Evolutionary conservation across 2,113 vertebrate genomes (phyloP).

Genomic region (Sakesphorus luctuosus): DNA sequence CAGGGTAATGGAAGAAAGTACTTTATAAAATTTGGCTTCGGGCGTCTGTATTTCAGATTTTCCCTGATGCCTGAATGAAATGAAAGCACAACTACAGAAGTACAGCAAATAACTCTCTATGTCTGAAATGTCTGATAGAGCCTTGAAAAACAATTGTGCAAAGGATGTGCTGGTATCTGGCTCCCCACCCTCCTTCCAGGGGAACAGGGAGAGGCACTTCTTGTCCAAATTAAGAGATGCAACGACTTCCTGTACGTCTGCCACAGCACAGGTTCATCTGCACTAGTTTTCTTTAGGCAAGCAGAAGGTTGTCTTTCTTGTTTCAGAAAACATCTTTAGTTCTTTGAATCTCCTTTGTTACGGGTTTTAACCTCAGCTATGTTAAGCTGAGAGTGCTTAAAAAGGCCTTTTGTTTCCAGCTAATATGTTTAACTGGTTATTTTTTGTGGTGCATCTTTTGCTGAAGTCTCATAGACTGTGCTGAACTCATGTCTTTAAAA

Average conservation of each 20-base stretch:
- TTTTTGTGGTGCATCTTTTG: background rate
- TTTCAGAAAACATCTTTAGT: background rate
- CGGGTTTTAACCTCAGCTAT: background rate
- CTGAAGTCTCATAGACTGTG: background rate
- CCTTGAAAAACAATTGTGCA: slow-evolving; percentile 18
- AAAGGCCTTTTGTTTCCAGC: background rate
- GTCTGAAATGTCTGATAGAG: background rate
- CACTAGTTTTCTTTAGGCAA: background rate
- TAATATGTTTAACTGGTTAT: background rate
- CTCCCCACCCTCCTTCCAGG: slow-evolving; percentile 41
- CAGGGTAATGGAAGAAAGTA: background rate
- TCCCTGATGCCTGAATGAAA: background rate
- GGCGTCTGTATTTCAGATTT: background rate
- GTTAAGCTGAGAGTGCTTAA: background rate
- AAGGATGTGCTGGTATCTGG: slow-evolving; percentile 30
- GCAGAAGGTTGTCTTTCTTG: background rate
- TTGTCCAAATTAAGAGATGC: slow-evolving; percentile 25
- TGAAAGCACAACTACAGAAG: background rate
- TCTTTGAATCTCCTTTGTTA: background rate
- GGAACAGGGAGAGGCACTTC: slow-evolving; percentile 57
- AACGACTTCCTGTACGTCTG: background rate
- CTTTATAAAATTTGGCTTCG: background rate
- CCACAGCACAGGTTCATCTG: background rate
- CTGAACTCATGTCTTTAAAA: background rate
- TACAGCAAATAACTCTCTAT: background rate